phyloP scores from a whole-genome alignment of 2,888 invertebrate genomes.

The Germaria angustata region DNA sequence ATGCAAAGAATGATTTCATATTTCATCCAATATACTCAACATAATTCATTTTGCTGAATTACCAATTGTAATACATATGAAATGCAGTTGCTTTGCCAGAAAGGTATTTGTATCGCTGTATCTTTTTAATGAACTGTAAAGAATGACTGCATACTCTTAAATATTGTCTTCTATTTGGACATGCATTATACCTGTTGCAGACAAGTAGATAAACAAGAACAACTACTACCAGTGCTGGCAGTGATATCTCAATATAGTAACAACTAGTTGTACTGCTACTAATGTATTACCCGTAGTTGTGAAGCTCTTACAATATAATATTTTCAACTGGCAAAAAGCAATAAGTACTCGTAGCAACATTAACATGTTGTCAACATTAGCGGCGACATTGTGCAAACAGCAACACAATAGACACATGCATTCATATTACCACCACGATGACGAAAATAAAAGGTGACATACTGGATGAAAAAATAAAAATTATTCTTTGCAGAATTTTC shows the following conservation, averaged over 20 bases:
- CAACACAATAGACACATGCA: slow-evolving; percentile 4
- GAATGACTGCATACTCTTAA: neutral
- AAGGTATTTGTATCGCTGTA: too few species aligned
- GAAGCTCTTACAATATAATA: neutral
- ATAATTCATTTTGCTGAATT: too few species aligned
- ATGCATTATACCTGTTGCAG: neutral
- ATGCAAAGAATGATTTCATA: neutral
- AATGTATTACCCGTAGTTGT: slow-evolving; percentile 6
- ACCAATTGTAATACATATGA: too few species aligned
- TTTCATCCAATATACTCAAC: too few species aligned
- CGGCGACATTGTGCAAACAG: slow-evolving; percentile 42
- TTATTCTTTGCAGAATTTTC: neutral
- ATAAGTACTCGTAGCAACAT: slow-evolving; percentile 33
- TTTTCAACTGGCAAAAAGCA: slow-evolving; percentile 27
- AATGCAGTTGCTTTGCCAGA: too few species aligned
- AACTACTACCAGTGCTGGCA: neutral
- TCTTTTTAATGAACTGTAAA: too few species aligned
- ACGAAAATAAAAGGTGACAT: slow-evolving; percentile 56
- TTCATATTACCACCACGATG: slow-evolving; percentile 14
- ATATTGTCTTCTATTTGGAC: neutral
- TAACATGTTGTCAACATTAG: slow-evolving; percentile 53
- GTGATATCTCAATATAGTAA: slow-evolving; percentile 21
- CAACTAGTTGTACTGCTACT: slow-evolving; percentile 16
- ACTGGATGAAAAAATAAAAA: slow-evolving; percentile 27
- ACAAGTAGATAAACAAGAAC: neutral